Conservation (phyloP, 2,888 invertebrate species). For the Apamea anceps region DNA sequence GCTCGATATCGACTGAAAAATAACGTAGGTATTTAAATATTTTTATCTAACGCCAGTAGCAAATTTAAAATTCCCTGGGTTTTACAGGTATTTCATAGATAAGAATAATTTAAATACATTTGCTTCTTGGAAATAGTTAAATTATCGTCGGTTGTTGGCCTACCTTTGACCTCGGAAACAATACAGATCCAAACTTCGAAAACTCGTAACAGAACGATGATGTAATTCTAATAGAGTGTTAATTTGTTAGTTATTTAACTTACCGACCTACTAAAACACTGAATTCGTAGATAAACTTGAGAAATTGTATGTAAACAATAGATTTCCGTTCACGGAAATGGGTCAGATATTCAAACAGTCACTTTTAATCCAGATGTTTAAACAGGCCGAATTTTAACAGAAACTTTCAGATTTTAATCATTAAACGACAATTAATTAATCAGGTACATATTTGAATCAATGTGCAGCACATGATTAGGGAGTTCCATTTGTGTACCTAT, state of each 20-base stretch:
- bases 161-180: constrained; percentile 1
- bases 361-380: background rate
- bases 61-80: background rate
- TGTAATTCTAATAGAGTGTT: constrained; percentile 19
- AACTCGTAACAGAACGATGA: background rate
- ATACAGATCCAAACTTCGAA: background rate
- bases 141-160: background rate
- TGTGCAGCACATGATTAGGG: background rate
- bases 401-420: background rate
- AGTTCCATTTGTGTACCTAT: background rate
- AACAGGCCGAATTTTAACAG: too few species aligned
- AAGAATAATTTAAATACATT: background rate
- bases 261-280: background rate
- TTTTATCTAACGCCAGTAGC: background rate
- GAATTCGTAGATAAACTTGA: constrained; percentile 18
- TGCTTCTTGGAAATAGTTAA: background rate
- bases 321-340: background rate
- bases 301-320: background rate
- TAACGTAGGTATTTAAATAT: constrained; percentile 1
- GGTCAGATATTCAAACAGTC: too few species aligned
- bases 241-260: constrained; percentile 11
- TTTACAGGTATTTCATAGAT: too few species aligned
- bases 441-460: background rate
- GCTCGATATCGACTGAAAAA: constrained; percentile 32
- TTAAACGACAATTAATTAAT: background rate